Evolutionary conservation across 2,888 invertebrate genomes (phyloP).

Genomic region (Dione vanillae): DNA sequence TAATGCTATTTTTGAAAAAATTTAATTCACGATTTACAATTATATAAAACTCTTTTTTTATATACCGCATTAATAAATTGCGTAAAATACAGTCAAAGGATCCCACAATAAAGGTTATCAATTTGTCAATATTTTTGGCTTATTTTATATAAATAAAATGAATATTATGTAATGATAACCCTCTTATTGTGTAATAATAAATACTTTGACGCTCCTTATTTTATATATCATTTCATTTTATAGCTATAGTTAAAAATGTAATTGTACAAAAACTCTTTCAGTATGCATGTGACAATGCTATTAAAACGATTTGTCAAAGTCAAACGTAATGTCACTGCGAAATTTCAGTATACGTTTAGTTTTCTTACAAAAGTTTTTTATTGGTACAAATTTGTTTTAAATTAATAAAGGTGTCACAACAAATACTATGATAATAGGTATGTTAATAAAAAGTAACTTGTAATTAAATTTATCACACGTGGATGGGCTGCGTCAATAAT

Average conservation of each 20-base stretch:
- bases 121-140: too few species aligned
- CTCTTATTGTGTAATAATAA: too few species aligned
- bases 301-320: constrained; percentile 1
- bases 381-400: background rate
- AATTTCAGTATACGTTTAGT: background rate
- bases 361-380: background rate
- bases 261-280: background rate
- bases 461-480: background rate
- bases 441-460: constrained; percentile 9
- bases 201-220: too few species aligned
- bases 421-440: constrained; percentile 4
- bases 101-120: too few species aligned
- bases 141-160: too few species aligned
- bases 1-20: too few species aligned
- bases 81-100: too few species aligned
- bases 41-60: too few species aligned
- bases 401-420: background rate
- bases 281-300: background rate
- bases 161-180: too few species aligned
- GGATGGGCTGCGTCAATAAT: constrained; percentile 26
- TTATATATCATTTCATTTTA: too few species aligned
- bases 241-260: background rate
- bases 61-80: too few species aligned
- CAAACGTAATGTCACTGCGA: background rate
- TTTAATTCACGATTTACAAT: too few species aligned